These are phyloP conservation scores for Pterostichus madidus DNA, from an alignment of 2,888 invertebrate genomes.

Conservation along the genomic window DNA sequence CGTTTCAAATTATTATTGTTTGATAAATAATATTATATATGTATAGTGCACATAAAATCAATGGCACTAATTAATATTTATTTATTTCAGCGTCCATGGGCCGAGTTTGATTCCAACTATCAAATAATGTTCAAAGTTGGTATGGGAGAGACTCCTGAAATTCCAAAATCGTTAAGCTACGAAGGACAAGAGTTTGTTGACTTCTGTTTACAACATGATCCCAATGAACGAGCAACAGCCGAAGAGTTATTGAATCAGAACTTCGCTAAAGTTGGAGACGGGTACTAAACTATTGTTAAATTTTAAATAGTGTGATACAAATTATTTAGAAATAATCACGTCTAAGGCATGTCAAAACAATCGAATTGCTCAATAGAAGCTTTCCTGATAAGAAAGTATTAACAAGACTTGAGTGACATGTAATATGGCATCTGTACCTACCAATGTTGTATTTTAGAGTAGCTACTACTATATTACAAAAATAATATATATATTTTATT, in stretches of 20 bases:
- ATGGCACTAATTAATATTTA: too few relatives aligned
- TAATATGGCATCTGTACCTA: constrained; percentile 54
- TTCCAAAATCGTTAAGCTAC: constrained; percentile 87
- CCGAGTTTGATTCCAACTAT: constrained; percentile 94
- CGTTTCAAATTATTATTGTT: too few relatives aligned
- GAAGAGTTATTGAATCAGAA: constrained; percentile 85
- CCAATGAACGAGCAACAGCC: constrained; percentile 85
- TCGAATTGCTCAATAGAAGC: constrained; percentile 51
- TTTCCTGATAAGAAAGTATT: constrained; percentile 30
- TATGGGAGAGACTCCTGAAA: constrained; percentile 90
- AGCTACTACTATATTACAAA: constrained; percentile 36
- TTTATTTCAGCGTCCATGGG: constrained; percentile 89
- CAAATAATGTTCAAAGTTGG: constrained; percentile 98
- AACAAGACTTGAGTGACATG: constrained; percentile 20
- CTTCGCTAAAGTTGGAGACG: constrained; percentile 83
- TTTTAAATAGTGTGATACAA: constrained; percentile 45
- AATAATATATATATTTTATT: constrained; percentile 29
- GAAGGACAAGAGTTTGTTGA: constrained; percentile 91
- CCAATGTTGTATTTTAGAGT: constrained; percentile 44
- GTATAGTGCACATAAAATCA: too few relatives aligned
- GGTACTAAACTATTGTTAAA: constrained; percentile 41
- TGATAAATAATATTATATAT: too few relatives aligned
- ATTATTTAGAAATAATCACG: constrained; percentile 25
- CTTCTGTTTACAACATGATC: constrained; percentile 90
- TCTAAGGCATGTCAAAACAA: constrained; percentile 9